Evolutionary conservation across 2,113 vertebrate genomes (phyloP).

Genomic region (Ictidomys tridecemlineatus): DNA sequence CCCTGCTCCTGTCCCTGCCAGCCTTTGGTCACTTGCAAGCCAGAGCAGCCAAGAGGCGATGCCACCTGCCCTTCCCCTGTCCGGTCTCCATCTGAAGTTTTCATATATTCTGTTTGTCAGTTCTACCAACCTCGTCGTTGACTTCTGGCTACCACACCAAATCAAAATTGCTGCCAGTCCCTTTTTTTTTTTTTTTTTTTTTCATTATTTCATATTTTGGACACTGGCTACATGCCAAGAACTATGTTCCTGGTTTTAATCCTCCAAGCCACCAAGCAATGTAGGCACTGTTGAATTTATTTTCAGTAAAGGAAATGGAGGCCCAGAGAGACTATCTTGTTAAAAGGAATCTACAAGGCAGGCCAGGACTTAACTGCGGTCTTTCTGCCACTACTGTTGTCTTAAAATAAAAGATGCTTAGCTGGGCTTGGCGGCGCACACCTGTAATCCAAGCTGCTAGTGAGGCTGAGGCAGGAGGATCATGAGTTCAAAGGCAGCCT

Average conservation of each 20-base stretch:
- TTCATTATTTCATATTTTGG: not conserved
- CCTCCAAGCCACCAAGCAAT: not conserved
- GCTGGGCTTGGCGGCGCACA: too few species aligned
- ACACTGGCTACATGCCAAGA: not conserved
- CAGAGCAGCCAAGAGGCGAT: too few species aligned
- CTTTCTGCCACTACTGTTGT: not conserved
- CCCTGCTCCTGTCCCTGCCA: not conserved
- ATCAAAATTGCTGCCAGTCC: not conserved
- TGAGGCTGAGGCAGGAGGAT: too few species aligned
- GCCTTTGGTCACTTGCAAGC: not conserved
- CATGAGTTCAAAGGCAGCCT: too few species aligned
- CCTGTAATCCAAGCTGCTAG: too few species aligned
- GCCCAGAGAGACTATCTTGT: not conserved
- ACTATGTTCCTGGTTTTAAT: conserved; percentile 4
- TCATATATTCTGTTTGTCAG: not conserved
- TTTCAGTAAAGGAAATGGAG: not conserved
- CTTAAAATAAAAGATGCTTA: not conserved
- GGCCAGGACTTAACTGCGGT: not conserved
- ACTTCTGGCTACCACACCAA: not conserved
- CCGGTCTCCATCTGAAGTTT: not conserved
- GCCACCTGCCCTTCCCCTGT: not conserved
- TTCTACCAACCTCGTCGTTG: not conserved
- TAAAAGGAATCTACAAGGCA: not conserved
- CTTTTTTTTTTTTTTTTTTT: conserved; percentile 32
- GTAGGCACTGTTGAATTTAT: not conserved